Evolutionary conservation across 2,113 vertebrate genomes (phyloP).

Genomic region (Stercorarius parasiticus): DNA sequence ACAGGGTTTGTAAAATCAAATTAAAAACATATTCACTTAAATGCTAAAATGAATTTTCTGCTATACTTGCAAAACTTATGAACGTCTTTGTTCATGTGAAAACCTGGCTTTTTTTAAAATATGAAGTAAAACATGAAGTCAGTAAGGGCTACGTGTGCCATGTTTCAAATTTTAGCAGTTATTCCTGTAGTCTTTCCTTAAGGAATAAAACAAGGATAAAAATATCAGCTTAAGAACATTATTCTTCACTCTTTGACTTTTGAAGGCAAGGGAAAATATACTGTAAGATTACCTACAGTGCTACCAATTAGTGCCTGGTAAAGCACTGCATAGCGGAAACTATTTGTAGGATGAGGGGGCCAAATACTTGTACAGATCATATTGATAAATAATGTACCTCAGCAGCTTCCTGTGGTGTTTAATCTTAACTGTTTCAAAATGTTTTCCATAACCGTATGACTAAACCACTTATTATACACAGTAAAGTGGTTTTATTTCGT

Average conservation of each 20-base stretch:
- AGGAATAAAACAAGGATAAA: background rate
- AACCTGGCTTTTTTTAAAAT: background rate
- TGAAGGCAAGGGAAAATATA: conserved; percentile 21
- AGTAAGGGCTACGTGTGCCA: background rate
- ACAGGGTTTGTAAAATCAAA: background rate
- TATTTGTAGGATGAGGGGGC: conserved; percentile 2
- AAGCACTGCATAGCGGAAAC: conserved; percentile 11
- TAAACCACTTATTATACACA: conserved; percentile 22
- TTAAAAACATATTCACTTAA: background rate
- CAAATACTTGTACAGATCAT: conserved; percentile 9
- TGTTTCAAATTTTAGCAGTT: background rate
- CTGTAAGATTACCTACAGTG: background rate
- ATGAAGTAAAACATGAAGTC: background rate
- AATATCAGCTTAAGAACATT: conserved; percentile 15
- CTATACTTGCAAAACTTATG: background rate
- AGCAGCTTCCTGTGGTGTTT: conserved; percentile 13
- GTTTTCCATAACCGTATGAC: conserved; percentile 39
- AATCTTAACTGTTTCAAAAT: conserved; percentile 52
- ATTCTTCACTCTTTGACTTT: conserved; percentile 1
- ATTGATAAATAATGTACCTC: conserved; percentile 51
- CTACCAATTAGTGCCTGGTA: conserved; percentile 43
- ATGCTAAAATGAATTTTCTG: background rate
- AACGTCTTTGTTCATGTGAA: background rate
- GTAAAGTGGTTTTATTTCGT: conserved; percentile 9
- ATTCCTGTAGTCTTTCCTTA: background rate